Conservation (phyloP, 2,113 vertebrate genomes). For the Erythrolamprus reginae region DNA sequence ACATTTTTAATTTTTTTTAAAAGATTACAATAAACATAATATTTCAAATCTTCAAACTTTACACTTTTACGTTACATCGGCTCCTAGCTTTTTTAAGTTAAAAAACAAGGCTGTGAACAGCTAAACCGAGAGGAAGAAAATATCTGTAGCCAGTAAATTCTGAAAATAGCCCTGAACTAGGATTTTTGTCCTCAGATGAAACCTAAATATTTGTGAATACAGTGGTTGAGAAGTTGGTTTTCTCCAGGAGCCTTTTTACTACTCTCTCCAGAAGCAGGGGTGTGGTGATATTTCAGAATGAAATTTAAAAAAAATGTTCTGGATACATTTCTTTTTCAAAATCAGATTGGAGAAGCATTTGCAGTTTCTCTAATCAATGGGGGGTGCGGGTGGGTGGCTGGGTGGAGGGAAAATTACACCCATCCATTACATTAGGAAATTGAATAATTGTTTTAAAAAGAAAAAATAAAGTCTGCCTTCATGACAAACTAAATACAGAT, state of each 20-base stretch:
- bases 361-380: background rate
- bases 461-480: background rate
- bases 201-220: constrained; percentile 33
- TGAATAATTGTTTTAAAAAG: background rate
- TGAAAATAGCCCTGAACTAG: constrained; percentile 36
- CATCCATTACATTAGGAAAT: background rate
- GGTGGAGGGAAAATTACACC: too few relatives aligned
- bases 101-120: constrained; percentile 7
- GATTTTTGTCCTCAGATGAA: constrained; percentile 23
- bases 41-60: background rate
- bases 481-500: constrained; percentile 4
- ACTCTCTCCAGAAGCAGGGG: background rate
- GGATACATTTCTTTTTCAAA: background rate
- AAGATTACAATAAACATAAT: constrained; percentile 4
- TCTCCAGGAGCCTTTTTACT: background rate
- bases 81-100: background rate
- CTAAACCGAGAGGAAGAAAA: background rate
- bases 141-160: constrained; percentile 22
- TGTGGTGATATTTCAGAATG: background rate
- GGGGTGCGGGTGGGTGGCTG: too few relatives aligned
- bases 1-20: constrained; percentile 16
- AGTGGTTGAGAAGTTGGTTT: constrained; percentile 11
- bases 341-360: background rate
- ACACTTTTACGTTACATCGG: background rate
- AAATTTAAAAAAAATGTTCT: too few relatives aligned